Evolutionary conservation across 2,113 vertebrate species (phyloP).

Genomic region (Aegypius monachus): DNA sequence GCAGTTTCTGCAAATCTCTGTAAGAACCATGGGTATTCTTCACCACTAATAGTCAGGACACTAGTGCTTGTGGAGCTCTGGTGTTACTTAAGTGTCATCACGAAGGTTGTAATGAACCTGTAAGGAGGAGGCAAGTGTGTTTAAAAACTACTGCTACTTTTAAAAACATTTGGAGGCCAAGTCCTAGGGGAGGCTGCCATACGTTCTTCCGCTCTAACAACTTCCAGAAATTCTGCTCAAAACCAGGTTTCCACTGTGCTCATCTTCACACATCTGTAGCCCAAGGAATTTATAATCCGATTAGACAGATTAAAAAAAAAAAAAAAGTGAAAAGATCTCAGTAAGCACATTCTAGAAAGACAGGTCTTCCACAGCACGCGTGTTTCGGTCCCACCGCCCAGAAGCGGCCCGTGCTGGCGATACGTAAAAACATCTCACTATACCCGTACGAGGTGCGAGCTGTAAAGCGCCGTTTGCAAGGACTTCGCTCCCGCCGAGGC

Average conservation of each 20-base stretch:
- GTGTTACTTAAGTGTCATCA: neutral
- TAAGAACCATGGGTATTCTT: neutral
- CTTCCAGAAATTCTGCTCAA: neutral
- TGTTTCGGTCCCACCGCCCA: neutral
- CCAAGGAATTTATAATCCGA: neutral
- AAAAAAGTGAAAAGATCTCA: neutral
- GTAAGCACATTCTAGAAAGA: neutral
- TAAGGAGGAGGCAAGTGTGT: neutral
- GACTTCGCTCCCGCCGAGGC: neutral
- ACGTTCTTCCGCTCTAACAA: neutral
- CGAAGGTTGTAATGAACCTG: neutral
- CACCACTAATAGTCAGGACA: neutral
- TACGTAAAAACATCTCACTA: rapidly evolving
- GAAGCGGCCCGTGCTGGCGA: neutral
- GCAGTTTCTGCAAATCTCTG: neutral
- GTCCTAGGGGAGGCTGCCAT: neutral
- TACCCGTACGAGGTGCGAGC: rapidly evolving
- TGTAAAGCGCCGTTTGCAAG: rapidly evolving
- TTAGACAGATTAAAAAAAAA: neutral
- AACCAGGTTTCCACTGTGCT: neutral
- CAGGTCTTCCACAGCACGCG: neutral
- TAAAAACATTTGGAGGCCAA: neutral
- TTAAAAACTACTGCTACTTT: neutral
- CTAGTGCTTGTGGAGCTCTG: neutral
- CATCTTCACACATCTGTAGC: neutral